These are phyloP conservation scores for Hyla sarda DNA, from an alignment of 2,113 vertebrate genomes.

Conservation along the genomic window DNA sequence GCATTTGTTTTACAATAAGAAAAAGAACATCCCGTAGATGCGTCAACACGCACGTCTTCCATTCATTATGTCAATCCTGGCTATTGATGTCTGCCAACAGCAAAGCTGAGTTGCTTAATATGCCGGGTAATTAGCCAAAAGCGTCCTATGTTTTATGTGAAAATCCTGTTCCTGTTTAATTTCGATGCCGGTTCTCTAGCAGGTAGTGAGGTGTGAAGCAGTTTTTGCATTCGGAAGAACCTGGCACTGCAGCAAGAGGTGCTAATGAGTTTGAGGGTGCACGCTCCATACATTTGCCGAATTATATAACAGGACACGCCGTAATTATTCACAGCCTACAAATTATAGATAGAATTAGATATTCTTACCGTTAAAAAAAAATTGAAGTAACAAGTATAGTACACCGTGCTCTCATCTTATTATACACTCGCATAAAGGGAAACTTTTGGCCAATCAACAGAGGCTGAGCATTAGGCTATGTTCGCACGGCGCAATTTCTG, in stretches of 20 bases:
- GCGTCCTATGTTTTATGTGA: conserved; percentile 16
- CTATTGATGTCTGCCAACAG: neutral
- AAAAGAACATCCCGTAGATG: neutral
- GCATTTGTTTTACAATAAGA: neutral
- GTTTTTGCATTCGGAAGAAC: conserved; percentile 18
- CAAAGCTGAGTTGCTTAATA: neutral
- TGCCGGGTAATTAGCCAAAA: conserved; percentile 5
- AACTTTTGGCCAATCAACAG: no score
- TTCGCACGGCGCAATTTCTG: no score
- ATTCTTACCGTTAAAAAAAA: neutral
- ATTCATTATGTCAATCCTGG: neutral
- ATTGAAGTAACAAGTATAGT: no score
- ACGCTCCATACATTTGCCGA: neutral
- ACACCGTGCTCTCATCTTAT: no score
- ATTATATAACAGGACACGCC: neutral
- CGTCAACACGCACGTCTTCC: neutral
- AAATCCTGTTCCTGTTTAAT: conserved; percentile 20
- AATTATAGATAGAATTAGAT: neutral
- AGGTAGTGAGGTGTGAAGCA: conserved; percentile 43
- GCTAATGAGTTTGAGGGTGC: conserved; percentile 24
- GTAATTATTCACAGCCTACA: neutral
- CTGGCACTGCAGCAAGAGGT: conserved; percentile 3
- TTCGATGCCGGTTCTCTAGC: neutral
- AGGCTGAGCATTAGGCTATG: no score
- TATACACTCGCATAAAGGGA: no score